Evolutionary conservation across 2,888 invertebrate genomes (phyloP).

Genomic region (Caenorhabditis sp.): DNA sequence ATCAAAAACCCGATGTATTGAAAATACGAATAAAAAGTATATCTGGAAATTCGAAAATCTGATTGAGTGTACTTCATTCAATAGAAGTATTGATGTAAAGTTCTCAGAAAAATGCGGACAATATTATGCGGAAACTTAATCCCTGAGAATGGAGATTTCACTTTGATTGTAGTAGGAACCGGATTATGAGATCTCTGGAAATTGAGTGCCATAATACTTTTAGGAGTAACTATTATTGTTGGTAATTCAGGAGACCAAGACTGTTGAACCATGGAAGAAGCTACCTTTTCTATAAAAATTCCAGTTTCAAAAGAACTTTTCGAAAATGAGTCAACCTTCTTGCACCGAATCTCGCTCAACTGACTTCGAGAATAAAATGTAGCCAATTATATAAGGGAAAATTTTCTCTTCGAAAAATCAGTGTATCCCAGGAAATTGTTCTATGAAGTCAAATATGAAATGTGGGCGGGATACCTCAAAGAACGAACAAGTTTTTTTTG

Average conservation of each 20-base stretch:
- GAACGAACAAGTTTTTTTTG: constrained; percentile 39
- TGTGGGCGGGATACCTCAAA: constrained; percentile 33
- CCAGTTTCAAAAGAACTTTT: too few species aligned
- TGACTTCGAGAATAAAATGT: background rate
- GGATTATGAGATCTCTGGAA: constrained; percentile 27
- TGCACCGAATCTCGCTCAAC: too few species aligned
- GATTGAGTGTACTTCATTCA: background rate
- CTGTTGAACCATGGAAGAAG: too few species aligned
- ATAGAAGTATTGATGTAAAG: background rate
- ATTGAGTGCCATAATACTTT: background rate
- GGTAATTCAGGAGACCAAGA: too few species aligned
- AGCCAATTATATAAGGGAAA: background rate
- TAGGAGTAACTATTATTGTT: background rate
- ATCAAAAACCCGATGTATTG: background rate
- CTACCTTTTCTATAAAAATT: too few species aligned
- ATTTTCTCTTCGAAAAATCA: background rate
- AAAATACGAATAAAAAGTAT: background rate
- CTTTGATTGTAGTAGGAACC: background rate
- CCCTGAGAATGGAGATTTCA: background rate
- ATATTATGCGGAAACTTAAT: constrained; percentile 3
- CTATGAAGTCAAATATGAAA: constrained; percentile 55
- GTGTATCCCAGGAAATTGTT: constrained; percentile 36
- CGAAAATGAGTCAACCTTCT: too few species aligned
- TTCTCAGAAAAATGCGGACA: background rate
- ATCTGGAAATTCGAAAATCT: background rate